phyloP scores from a whole-genome alignment of 2,797 vertebrate genomes.

The Typhlichthys eigenmanni region DNA sequence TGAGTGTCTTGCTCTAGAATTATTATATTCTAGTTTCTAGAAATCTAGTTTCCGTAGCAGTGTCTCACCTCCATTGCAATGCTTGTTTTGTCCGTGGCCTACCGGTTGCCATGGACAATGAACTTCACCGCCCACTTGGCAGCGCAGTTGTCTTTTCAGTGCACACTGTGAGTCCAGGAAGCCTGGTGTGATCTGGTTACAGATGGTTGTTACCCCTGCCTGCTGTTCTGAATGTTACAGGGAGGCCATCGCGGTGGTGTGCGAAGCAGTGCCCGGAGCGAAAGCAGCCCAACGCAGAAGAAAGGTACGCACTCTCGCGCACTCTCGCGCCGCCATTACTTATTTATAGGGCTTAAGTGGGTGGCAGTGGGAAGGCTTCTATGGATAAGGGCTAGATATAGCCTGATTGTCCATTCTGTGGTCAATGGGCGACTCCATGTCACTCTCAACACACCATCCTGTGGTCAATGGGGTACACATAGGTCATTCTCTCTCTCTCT shows the following conservation, averaged over 20 bases:
- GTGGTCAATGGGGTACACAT: conserved; percentile 53
- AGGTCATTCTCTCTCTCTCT: conserved; percentile 66
- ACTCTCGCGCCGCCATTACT: conserved; percentile 59
- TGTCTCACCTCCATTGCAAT: conserved; percentile 64
- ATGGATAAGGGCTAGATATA: conserved; percentile 69
- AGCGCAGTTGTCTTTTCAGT: conserved; percentile 36
- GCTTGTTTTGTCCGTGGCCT: conserved; percentile 48
- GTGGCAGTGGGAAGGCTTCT: conserved; percentile 55
- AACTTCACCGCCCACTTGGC: conserved; percentile 39
- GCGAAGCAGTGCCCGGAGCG: conserved; percentile 93
- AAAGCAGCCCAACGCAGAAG: conserved; percentile 92
- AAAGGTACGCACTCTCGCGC: conserved; percentile 82
- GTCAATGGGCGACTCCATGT: conserved; percentile 58
- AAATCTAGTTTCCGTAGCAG: conserved; percentile 58
- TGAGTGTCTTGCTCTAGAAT: conserved; percentile 49
- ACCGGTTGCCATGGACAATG: conserved; percentile 43
- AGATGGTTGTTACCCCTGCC: conserved; percentile 24
- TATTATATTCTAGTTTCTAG: conserved; percentile 68
- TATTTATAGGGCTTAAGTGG: conserved; percentile 74
- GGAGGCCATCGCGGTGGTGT: conserved; percentile 95
- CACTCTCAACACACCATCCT: conserved; percentile 28
- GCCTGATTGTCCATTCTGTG: conserved; percentile 68
- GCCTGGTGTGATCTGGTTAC: conserved; percentile 37
- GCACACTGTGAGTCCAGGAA: conserved; percentile 34
- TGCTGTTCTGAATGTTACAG: conserved; percentile 70